phyloP scores from a whole-genome alignment of 2,888 invertebrate genomes.

The Zaprionus bogoriensis region DNA sequence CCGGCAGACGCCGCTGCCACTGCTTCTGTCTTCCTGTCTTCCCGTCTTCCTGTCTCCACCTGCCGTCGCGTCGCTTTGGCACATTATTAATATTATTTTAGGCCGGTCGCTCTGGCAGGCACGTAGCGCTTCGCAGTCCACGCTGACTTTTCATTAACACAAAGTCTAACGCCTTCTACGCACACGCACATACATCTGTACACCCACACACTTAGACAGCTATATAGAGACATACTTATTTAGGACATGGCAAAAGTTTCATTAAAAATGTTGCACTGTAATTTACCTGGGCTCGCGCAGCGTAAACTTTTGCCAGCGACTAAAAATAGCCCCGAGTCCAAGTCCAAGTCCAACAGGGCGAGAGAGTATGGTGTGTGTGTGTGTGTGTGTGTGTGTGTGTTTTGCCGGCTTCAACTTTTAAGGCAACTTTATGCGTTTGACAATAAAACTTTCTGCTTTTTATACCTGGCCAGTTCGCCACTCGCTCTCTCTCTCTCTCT shows the following conservation, averaged over 20 bases:
- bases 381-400: constrained; percentile 15
- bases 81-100: constrained; percentile 72
- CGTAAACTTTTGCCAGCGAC: constrained; percentile 34
- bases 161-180: constrained; percentile 46
- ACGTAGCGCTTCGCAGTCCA: constrained; percentile 43
- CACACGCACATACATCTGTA: constrained; percentile 1
- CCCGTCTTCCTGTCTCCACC: constrained; percentile 8
- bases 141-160: constrained; percentile 71
- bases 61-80: constrained; percentile 26
- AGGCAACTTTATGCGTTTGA: constrained; percentile 73
- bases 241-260: constrained; percentile 57
- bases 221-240: constrained; percentile 19
- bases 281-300: constrained; percentile 48
- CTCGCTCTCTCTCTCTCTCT: neutral
- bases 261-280: constrained; percentile 75
- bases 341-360: too few species aligned
- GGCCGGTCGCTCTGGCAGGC: constrained; percentile 39
- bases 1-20: neutral
- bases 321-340: constrained; percentile 65
- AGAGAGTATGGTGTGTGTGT: neutral
- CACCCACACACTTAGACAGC: neutral
- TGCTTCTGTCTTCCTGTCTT: neutral
- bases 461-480: constrained; percentile 16
- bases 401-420: constrained; percentile 60
- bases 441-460: constrained; percentile 70